Evolutionary conservation across 2,113 vertebrate genomes (phyloP).

Genomic region (Tyrannus savana): DNA sequence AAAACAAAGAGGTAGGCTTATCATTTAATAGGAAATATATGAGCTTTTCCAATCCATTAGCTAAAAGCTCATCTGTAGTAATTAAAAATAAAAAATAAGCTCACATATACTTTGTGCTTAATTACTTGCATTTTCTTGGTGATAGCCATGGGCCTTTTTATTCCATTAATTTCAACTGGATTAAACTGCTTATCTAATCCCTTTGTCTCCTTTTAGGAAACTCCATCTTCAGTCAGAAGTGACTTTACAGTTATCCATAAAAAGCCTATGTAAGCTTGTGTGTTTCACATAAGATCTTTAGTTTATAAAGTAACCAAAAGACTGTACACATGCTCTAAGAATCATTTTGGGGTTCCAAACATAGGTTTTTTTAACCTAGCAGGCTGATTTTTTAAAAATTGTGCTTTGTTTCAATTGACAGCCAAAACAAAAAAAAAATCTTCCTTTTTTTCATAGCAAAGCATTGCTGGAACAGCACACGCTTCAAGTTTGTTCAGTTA

Average conservation of each 20-base stretch:
- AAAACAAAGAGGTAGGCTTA: background rate
- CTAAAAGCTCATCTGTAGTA: background rate
- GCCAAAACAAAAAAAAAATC: background rate
- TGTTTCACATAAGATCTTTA: background rate
- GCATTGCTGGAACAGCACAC: background rate
- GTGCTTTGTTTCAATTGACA: background rate
- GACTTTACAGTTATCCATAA: background rate
- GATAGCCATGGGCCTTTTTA: background rate
- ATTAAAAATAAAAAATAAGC: background rate
- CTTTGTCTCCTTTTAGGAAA: background rate
- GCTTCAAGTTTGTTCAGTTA: conserved; percentile 4
- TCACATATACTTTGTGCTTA: background rate
- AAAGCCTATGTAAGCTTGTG: background rate
- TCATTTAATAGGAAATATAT: background rate
- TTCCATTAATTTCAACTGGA: background rate
- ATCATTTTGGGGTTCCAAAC: background rate
- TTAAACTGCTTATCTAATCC: background rate
- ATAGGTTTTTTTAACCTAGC: background rate
- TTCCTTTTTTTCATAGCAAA: background rate
- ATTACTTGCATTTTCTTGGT: background rate
- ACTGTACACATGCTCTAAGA: background rate
- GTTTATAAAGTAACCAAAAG: background rate
- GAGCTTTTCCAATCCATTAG: background rate
- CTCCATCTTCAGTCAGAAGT: background rate
- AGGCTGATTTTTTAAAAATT: background rate